These are phyloP conservation scores for Lacerta bilineata DNA, from an alignment of 2,797 vertebrate species.

Conservation along the genomic window DNA sequence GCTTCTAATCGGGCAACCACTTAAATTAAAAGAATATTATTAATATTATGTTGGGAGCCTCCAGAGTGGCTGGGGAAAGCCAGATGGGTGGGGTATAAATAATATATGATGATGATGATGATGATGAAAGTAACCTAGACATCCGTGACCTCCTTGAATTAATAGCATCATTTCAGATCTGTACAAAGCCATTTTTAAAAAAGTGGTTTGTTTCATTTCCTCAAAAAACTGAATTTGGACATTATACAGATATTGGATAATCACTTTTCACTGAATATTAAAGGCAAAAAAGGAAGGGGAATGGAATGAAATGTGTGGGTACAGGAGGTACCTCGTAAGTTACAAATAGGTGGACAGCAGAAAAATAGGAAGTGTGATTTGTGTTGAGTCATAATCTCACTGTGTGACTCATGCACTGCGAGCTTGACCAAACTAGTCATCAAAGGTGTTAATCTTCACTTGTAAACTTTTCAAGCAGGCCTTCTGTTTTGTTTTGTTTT, in stretches of 20 bases:
- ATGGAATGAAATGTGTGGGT: not conserved
- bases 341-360: not conserved
- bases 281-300: not conserved
- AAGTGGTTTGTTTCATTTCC: not conserved
- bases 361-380: not conserved
- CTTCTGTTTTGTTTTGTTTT: not conserved
- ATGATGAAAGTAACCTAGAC: not conserved
- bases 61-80: too few relatives aligned
- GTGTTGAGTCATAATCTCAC: not conserved
- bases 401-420: not conserved
- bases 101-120: too few relatives aligned
- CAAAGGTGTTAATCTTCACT: not conserved
- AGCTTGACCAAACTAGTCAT: not conserved
- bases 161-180: not conserved
- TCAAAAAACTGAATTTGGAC: not conserved
- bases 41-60: too few relatives aligned
- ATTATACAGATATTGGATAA: not conserved
- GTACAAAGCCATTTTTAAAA: not conserved
- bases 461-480: not conserved
- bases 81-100: too few relatives aligned
- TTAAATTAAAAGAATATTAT: not conserved
- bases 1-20: not conserved
- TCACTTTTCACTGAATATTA: not conserved
- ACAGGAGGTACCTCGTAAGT: not conserved
- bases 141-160: not conserved